phyloP scores from a whole-genome alignment of 2,113 vertebrate species.

The Eurypyga helias region DNA sequence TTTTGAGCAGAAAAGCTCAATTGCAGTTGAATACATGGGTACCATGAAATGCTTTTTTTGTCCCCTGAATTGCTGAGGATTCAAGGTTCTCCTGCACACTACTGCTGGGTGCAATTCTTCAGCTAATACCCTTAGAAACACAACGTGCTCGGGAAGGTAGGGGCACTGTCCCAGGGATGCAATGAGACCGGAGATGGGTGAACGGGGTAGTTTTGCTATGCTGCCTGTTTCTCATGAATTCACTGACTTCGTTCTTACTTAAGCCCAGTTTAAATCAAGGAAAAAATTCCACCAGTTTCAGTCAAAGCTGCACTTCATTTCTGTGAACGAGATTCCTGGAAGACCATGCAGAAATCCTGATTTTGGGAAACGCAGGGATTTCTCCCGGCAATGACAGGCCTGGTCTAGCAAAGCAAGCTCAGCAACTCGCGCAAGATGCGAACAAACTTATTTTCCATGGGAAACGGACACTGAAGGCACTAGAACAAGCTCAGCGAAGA shows the following conservation, averaged over 20 bases:
- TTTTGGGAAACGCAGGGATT: not conserved
- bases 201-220: accelerated
- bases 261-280: not conserved
- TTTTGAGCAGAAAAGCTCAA: not conserved
- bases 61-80: not conserved
- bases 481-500: not conserved
- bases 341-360: not conserved
- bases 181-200: not conserved
- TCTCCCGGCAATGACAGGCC: not conserved
- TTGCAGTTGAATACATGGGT: not conserved
- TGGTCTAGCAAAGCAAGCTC: not conserved
- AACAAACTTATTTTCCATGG: not conserved
- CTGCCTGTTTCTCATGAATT: not conserved
- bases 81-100: not conserved
- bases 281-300: not conserved
- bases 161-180: accelerated
- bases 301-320: not conserved
- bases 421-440: not conserved
- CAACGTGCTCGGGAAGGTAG: not conserved
- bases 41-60: not conserved
- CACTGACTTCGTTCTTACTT: not conserved
- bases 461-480: not conserved
- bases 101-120: not conserved
- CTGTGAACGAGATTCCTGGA: not conserved
- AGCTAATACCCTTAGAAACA: not conserved